Evolutionary conservation across 2,888 invertebrate species (phyloP), one percentile per base, ranked within the genome.

Genomic region (Ceramica pisi): DNA sequence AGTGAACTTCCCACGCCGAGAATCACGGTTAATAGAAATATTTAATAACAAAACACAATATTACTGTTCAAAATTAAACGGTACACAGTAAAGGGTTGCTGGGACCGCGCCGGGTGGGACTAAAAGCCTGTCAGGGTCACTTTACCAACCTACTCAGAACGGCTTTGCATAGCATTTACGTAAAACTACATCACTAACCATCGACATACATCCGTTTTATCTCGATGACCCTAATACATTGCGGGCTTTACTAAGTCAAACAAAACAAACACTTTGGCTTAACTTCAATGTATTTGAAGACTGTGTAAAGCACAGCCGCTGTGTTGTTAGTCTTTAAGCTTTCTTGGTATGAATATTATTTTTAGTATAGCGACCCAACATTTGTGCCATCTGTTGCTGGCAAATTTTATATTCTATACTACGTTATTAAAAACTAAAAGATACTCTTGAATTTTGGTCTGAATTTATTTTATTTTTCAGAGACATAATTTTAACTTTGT

Each of bases 341-440:
- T 86, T 87, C 84, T 85, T 87, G 83, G 77, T 81, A 88, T 89
- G 89, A 89, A 90, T 90, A 89, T 87, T 88, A 89, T 90, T 87
- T 87, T 86, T 73, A 78, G 84, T 83, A 80, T 81, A 75, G 80
- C 79, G 86, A 86, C 84, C 86, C 85, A 44, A 85, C 82, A 82
- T 88, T 90, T 62, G 77, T 80, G 71, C 69, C 87, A 86, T 84
- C 86, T 89, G 89, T 86, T 88, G 83, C 82, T 78, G 70, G 75
- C 55, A 81, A 78, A 82, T 80, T 77, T 73, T 80, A 71, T 84
- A 65, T 85, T 71, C 50, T 82, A 48, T 71, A 55, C 53, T 57
- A 48, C 26, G 68, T 68, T 79, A 84, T 80, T 83, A 76, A 70
- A 84, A 82, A 80, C 60, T 80, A 66, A 71, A 59, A 69, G 35